Conservation (phyloP, 1,140 invertebrate genomes). For the Pogonomyrmex barbatus region DNA sequence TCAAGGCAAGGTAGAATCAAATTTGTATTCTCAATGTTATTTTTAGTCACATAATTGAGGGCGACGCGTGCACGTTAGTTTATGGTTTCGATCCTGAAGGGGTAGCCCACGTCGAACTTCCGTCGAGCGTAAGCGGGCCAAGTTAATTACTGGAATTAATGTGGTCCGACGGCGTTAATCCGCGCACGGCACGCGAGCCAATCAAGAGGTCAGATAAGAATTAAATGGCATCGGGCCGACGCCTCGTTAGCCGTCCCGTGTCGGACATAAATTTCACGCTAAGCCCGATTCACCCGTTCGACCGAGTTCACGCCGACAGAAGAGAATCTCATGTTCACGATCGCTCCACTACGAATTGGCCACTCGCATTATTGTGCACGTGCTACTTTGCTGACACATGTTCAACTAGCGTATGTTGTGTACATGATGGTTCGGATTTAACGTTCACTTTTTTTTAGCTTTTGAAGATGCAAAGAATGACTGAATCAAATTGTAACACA, state of each 20-base stretch:
- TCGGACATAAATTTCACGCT: constrained; percentile 78
- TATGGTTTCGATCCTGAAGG: constrained; percentile 35
- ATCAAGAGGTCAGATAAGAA: constrained; percentile 81
- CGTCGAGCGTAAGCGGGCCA: constrained; percentile 55
- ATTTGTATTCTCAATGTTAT: constrained; percentile 36
- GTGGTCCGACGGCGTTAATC: constrained; percentile 76
- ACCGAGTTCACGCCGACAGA: constrained; percentile 65
- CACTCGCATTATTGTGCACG: constrained; percentile 24
- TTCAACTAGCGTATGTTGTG: background rate
- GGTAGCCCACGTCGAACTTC: constrained; percentile 55
- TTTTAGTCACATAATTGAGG: constrained; percentile 40
- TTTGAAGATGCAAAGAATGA: background rate
- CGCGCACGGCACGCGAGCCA: constrained; percentile 78
- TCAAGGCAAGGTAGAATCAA: background rate
- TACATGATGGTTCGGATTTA: background rate
- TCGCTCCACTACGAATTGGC: background rate
- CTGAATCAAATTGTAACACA: background rate
- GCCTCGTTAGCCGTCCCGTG: constrained; percentile 78
- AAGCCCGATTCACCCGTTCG: constrained; percentile 67
- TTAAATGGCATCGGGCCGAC: constrained; percentile 78
- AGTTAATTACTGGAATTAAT: constrained; percentile 78
- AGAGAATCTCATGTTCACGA: constrained; percentile 61
- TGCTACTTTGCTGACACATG: constrained; percentile 59
- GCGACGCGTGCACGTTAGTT: constrained; percentile 37
- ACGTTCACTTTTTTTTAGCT: background rate